Conservation (phyloP, 1,140 invertebrate species). For the Ylistrum balloti region DNA sequence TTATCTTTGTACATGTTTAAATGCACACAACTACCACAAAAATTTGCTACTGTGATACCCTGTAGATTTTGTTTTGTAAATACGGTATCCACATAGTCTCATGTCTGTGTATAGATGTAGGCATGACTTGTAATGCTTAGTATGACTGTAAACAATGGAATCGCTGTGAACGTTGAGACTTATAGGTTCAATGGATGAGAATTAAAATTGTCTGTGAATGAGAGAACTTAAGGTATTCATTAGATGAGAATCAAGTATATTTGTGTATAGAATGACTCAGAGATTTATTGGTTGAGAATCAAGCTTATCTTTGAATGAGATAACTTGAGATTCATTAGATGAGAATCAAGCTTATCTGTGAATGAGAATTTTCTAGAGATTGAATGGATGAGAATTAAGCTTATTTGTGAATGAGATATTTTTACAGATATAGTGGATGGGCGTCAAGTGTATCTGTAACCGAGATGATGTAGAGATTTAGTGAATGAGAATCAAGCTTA, state of each 20-base stretch:
- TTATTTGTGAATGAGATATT: not conserved
- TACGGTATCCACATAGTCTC: not conserved
- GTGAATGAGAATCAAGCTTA: not conserved
- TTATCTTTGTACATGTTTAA: not conserved
- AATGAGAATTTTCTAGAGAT: not conserved
- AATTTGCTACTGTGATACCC: conserved; percentile 27
- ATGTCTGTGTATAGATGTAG: not conserved
- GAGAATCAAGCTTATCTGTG: not conserved
- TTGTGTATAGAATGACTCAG: not conserved
- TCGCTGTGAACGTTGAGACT: not conserved
- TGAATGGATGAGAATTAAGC: not conserved
- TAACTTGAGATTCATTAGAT: not conserved
- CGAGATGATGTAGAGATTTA: not conserved
- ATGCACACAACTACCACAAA: not conserved
- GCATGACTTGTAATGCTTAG: not conserved
- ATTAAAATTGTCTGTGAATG: not conserved
- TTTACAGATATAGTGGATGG: no score
- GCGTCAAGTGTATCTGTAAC: not conserved
- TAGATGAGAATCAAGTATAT: not conserved
- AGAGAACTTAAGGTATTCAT: not conserved
- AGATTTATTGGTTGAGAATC: no score
- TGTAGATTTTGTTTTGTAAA: conserved; percentile 6
- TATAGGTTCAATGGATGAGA: not conserved
- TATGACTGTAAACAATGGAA: not conserved
- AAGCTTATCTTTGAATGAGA: not conserved